A percentile compares a stretch with the other conserved stretches of the same genome.
phyloP scores from a whole-genome alignment of 2,888 invertebrate genomes.

The Drosophila multiciliata region DNA sequence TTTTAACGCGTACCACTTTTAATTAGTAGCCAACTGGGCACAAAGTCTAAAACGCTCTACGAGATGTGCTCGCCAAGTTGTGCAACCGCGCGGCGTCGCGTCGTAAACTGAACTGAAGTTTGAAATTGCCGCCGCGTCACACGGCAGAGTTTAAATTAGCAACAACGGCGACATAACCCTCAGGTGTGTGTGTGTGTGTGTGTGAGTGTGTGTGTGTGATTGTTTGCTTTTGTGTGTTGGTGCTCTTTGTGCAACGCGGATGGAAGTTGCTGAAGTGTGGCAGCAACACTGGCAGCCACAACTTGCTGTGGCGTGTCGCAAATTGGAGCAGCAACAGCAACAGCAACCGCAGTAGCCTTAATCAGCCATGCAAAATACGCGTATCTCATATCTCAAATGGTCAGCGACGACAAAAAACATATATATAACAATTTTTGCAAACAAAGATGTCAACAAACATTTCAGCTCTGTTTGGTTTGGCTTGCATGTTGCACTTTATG shows the following conservation, averaged over 20 bases:
- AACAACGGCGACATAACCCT: constrained; percentile 48
- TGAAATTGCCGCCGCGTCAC: constrained; percentile 43
- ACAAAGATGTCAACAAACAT: constrained; percentile 46
- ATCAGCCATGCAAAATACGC: constrained; percentile 59
- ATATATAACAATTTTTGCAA: constrained; percentile 1
- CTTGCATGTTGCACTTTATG: not conserved
- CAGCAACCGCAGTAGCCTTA: constrained; percentile 28
- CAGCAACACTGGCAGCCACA: constrained; percentile 45
- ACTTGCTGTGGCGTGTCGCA: constrained; percentile 39
- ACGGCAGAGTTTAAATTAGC: constrained; percentile 61
- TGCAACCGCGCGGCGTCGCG: constrained; percentile 64
- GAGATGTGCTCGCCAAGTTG: constrained; percentile 34
- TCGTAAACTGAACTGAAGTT: constrained; percentile 65
- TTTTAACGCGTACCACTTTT: constrained; percentile 43
- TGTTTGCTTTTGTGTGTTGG: constrained; percentile 19
- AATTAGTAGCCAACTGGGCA: constrained; percentile 27
- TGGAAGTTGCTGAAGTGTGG: constrained; percentile 69
- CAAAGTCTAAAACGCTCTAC: constrained; percentile 1
- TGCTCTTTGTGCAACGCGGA: constrained; percentile 60
- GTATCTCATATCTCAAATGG: constrained; percentile 53
- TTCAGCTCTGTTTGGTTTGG: constrained; percentile 49
- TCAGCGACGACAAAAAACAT: constrained; percentile 18
- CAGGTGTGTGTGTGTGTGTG: constrained; percentile 13
- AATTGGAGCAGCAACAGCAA: constrained; percentile 44
- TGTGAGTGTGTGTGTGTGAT: not conserved